Evolutionary conservation across 2,888 invertebrate species (phyloP), one percentile per base, ranked within the genome.

Genomic region (Drosophila bunnanda): DNA sequence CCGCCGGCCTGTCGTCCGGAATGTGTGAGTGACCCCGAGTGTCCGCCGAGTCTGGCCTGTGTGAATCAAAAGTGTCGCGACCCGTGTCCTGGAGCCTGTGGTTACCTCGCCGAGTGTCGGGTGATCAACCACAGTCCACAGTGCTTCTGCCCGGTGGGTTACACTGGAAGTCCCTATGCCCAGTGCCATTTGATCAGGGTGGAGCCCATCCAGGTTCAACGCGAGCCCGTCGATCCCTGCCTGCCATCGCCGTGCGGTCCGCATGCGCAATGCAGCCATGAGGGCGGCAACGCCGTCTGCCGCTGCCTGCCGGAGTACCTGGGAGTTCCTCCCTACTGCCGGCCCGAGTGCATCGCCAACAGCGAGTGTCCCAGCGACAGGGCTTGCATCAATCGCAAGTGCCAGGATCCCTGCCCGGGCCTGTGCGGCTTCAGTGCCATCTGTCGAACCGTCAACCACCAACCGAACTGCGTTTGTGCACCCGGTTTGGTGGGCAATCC

Each of bases 361-460:
- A 94, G 95, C 1, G 96, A 96, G 89, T 97, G 97, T 91, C 92
- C 95, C 36, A 93, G 93, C 73, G 94, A 95, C 85, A 93, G 94
- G 90, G 95, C 96, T 2, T 96, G 96, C 82, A 94, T 95, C 65
- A 96, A 96, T 90, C 95, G 95, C 77, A 96, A 95, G 92, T 97
- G 97, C 90, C 94, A 94, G 66, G 95, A 96, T 91, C 96, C 96
- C 15, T 97, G 97, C 88, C 93, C 94, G 17, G 96, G 96, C 34
- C 93, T 95, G 20, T 97, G 96, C 90, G 96, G 96, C 32, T 93
- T 94, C 52, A 94, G 94, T 80, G 95, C 96, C 9, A 93, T 94
- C 78, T 97, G 96, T 89, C 94, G 95, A 90, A 95, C 96, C 4
- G 93, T 95, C 20, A 96, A 96, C 90, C 96, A 97, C 82, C 95